Evolutionary conservation across 2,888 invertebrate species (phyloP), one percentile per base, ranked within the genome.

Genomic region (Drosophila yooni): DNA sequence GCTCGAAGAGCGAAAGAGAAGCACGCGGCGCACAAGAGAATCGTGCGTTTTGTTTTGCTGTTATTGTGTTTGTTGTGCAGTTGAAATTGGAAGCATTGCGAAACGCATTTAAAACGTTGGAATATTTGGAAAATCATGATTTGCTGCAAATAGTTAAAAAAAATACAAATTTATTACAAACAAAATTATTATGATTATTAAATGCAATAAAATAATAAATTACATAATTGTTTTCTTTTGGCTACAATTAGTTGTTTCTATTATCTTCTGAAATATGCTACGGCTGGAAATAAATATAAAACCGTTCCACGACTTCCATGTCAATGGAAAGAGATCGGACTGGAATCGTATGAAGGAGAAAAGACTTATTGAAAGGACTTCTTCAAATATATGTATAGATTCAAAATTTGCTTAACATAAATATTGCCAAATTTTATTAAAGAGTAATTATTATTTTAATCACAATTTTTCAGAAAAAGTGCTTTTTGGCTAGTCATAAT

Each of bases 1-100:
- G 21, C 46, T 29, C 21, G 21, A 69, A 83, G 81, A 80, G 80
- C 48, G 63, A 57, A 78, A 51, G 51, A 51, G 51, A 31, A 51
- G 18, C n/a, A 62, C 62, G 57, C 68, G 10, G 10, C 21, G 40
- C 27, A 13, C 51, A 76, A 71, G 65, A 69, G 80, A 76, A 58
- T 34, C 27, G 7, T 46, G 54, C 34, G 40, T 31, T 18, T 21
- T n/a, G 38, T 36, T 51, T 31, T 31, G 52, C 13, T 36, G 25
- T 36, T 33, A 33, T 10, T 54, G 25, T 27, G 11, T 8, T 21
- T 54, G 54, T 27, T 29, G 27, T 18, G 50, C 2, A 10, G 27
- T 27, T 10, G 3, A 18, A 4, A n/a, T n/a, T 21, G 11, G 13
- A 13, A 21, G 29, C 8, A 29, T n/a, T 36, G 21, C 52, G 21